Conservation (phyloP, 2,888 invertebrate genomes). For the Tetramorium bicarinatum region DNA sequence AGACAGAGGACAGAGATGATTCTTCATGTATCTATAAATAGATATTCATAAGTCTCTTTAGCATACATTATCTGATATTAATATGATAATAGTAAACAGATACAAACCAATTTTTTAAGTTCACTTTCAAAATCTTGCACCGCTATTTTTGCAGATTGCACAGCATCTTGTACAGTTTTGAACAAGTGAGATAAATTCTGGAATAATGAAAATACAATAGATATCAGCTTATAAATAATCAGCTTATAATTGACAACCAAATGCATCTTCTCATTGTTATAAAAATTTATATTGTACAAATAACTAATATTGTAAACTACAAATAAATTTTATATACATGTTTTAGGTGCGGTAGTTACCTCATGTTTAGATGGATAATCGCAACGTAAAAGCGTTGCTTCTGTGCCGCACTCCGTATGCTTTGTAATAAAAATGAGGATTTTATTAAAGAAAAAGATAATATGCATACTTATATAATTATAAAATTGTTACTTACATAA, state of each 20-base stretch:
- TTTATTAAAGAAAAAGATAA: not conserved
- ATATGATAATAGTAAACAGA: slow-evolving; percentile 17
- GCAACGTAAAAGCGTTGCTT: slow-evolving; percentile 64
- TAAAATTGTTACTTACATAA: slow-evolving; percentile 71
- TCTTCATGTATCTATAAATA: slow-evolving; percentile 74
- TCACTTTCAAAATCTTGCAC: slow-evolving; percentile 76
- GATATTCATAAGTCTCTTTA: slow-evolving; percentile 20
- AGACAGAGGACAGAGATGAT: slow-evolving; percentile 59
- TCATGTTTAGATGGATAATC: slow-evolving; percentile 66
- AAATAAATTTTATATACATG: not conserved
- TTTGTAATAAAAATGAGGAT: slow-evolving; percentile 45
- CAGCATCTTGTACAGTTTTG: slow-evolving; percentile 76
- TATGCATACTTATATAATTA: not conserved
- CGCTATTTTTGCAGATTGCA: slow-evolving; percentile 74
- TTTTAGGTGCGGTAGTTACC: slow-evolving; percentile 57
- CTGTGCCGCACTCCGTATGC: slow-evolving; percentile 55
- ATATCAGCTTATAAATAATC: slow-evolving; percentile 36
- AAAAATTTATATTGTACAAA: slow-evolving; percentile 13
- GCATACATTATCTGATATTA: not conserved
- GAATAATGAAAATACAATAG: slow-evolving; percentile 26
- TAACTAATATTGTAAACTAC: too few relatives aligned
- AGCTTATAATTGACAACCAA: not conserved
- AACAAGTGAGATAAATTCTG: slow-evolving; percentile 77
- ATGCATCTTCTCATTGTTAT: not conserved
- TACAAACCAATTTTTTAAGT: slow-evolving; percentile 75